Evolutionary conservation across 2,113 vertebrate genomes (phyloP).

Genomic region (Recurvirostra avosetta): DNA sequence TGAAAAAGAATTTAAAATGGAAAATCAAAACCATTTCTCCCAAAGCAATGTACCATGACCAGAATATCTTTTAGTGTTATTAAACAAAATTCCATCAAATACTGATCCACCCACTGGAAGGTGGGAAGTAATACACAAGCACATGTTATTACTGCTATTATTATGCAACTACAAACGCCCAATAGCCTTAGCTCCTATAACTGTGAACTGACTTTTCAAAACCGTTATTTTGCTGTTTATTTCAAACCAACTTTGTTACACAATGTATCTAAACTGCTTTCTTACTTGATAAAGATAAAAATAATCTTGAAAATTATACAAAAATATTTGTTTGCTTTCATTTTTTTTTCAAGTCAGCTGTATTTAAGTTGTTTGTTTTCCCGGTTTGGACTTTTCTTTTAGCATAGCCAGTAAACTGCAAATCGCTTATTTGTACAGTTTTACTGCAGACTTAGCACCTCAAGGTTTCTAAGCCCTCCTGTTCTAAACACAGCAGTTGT

Average conservation of each 20-base stretch:
- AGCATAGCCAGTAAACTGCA: not conserved
- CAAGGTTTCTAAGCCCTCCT: not conserved
- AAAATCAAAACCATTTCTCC: not conserved
- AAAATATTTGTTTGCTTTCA: not conserved
- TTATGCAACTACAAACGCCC: not conserved
- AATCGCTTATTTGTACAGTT: not conserved
- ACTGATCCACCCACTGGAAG: not conserved
- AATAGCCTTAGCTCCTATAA: not conserved
- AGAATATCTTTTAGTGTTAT: not conserved
- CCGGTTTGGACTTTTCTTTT: not conserved
- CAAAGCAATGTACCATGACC: not conserved
- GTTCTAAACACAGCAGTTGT: not conserved
- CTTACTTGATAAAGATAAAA: not conserved
- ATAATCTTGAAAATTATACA: not conserved
- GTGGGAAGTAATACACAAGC: not conserved
- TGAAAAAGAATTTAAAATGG: not conserved
- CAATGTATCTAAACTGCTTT: not conserved
- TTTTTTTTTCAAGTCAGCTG: not conserved
- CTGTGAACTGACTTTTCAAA: not conserved
- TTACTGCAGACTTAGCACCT: not conserved
- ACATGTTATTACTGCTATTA: not conserved
- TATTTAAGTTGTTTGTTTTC: not conserved
- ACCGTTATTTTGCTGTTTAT: not conserved
- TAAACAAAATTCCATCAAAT: not conserved
- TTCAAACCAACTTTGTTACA: not conserved